Conservation (phyloP, 1,140 invertebrate genomes). For the Microplitis demolitor region DNA sequence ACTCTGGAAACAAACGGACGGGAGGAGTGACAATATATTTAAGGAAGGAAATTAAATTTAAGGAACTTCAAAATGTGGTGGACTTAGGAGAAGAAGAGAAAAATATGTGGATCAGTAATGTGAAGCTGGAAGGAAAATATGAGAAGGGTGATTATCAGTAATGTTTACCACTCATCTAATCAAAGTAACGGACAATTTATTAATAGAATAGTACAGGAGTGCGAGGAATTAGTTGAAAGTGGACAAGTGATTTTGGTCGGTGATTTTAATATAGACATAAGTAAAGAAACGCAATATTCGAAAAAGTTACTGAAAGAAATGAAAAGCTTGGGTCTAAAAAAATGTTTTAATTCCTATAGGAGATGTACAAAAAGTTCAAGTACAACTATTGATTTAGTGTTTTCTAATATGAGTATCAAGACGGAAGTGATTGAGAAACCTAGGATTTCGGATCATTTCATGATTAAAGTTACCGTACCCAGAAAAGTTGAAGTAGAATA, state of each 20-base stretch:
- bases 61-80: background rate
- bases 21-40: conserved; percentile 8
- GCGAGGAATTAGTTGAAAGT: background rate
- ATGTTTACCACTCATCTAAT: conserved; percentile 10
- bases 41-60: background rate
- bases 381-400: conserved; percentile 22
- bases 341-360: background rate
- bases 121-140: background rate
- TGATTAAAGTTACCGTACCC: background rate
- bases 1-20: background rate
- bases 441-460: conserved; percentile 20
- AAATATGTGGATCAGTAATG: conserved; percentile 2
- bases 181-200: conserved; percentile 3
- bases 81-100: background rate
- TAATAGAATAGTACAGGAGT: background rate
- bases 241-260: background rate
- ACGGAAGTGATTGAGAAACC: background rate
- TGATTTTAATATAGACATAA: conserved; percentile 17
- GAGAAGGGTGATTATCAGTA: background rate
- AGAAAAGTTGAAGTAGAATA: background rate
- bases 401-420: background rate
- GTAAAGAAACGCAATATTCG: conserved; percentile 6
- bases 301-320: conserved; percentile 11
- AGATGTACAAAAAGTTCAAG: conserved; percentile 1
- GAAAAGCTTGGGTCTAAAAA: background rate